These are phyloP conservation scores for Malachius bipustulatus DNA, from an alignment of 2,888 invertebrate species.

Conservation along the genomic window DNA sequence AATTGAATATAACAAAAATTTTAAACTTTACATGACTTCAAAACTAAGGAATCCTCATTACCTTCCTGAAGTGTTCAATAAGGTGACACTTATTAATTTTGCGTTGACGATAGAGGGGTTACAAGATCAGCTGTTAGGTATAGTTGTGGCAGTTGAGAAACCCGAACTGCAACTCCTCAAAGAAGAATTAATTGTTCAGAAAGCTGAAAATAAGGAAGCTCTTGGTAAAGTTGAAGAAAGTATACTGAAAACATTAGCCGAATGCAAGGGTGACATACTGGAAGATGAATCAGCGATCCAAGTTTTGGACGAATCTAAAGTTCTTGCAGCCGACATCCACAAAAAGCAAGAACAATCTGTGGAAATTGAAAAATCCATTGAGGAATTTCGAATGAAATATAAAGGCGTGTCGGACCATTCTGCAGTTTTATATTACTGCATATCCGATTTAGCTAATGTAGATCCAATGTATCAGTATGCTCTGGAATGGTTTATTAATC, in stretches of 20 bases:
- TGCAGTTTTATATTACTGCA: constrained; percentile 68
- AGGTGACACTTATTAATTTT: constrained; percentile 74
- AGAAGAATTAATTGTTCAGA: constrained; percentile 64
- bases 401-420: constrained; percentile 69
- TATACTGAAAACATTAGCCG: constrained; percentile 72
- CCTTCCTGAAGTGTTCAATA: constrained; percentile 71
- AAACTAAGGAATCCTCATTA: constrained; percentile 77
- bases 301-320: constrained; percentile 76
- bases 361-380: constrained; percentile 65
- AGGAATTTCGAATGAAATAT: constrained; percentile 62
- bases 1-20: constrained; percentile 62
- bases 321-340: constrained; percentile 66
- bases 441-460: constrained; percentile 70
- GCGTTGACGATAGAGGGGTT: constrained; percentile 70
- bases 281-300: constrained; percentile 85
- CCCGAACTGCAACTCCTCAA: constrained; percentile 74
- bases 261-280: constrained; percentile 75
- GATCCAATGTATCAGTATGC: constrained; percentile 88
- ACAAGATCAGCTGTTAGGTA: constrained; percentile 72
- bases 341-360: constrained; percentile 69
- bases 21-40: constrained; percentile 70
- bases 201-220: constrained; percentile 68
- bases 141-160: constrained; percentile 73
- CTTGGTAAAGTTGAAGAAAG: constrained; percentile 80
- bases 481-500: constrained; percentile 73